Conservation (phyloP, 1,140 invertebrate species). For the Holcopasites calliopsidis region DNA sequence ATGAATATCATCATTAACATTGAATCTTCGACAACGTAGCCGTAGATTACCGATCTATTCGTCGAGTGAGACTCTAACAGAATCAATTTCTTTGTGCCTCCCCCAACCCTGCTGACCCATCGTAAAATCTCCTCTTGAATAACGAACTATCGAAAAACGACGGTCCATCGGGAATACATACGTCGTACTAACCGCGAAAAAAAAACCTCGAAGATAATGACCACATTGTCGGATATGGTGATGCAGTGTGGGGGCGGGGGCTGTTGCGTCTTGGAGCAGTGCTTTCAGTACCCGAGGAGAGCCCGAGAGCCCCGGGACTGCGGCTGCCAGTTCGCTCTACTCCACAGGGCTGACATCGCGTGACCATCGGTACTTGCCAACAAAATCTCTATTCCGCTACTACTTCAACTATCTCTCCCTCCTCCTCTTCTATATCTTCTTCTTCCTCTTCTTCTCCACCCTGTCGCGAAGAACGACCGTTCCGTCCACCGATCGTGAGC, state of each 20-base stretch:
- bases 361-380: conserved; percentile 77
- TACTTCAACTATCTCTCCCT: conserved; percentile 27
- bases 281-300: conserved; percentile 89
- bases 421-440: not conserved
- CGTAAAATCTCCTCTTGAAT: not conserved
- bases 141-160: conserved; percentile 44
- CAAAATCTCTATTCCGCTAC: conserved; percentile 48
- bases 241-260: conserved; percentile 82
- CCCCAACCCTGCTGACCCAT: not conserved
- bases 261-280: conserved; percentile 90
- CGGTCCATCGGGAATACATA: conserved; percentile 29
- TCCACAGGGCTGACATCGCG: conserved; percentile 88
- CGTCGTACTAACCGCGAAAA: conserved; percentile 33
- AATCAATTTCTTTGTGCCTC: conserved; percentile 26
- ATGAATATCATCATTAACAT: too few species aligned
- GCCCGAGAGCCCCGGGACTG: conserved; percentile 88
- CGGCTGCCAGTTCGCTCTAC: conserved; percentile 91
- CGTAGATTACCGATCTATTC: not conserved
- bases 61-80: conserved; percentile 1
- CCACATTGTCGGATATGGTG: conserved; percentile 79
- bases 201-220: conserved; percentile 72
- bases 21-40: not conserved
- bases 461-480: not conserved
- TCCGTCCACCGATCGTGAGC: conserved; percentile 2
- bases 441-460: not conserved